A percentile compares a stretch with the other conserved stretches of the same genome.
These are phyloP conservation scores for Ophion obscuratus DNA, from an alignment of 2,888 invertebrate genomes.

Conservation along the genomic window DNA sequence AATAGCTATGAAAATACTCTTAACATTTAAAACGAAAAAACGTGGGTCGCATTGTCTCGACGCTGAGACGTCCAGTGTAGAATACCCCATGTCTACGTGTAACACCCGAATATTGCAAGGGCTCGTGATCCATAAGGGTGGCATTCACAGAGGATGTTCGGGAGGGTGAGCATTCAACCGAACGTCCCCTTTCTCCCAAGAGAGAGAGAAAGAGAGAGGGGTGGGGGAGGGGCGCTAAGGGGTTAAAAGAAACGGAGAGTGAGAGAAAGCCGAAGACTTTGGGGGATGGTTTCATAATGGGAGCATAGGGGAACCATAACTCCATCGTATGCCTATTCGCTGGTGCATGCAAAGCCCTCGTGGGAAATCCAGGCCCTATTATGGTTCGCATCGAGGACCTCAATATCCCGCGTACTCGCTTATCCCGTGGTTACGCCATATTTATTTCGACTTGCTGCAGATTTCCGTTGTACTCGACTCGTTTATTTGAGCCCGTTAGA, in stretches of 20 bases:
- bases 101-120: constrained; percentile 37
- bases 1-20: too few relatives aligned
- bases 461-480: background rate
- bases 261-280: constrained; percentile 61
- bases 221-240: background rate
- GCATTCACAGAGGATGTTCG: constrained; percentile 20
- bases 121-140: constrained; percentile 54
- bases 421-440: constrained; percentile 22
- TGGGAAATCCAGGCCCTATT: constrained; percentile 77
- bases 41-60: background rate
- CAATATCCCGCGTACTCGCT: constrained; percentile 6
- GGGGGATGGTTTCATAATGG: constrained; percentile 76
- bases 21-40: too few relatives aligned
- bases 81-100: constrained; percentile 4
- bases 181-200: background rate
- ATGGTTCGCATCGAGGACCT: constrained; percentile 67
- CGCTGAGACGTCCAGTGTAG: background rate
- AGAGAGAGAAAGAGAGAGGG: constrained; percentile 14
- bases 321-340: constrained; percentile 77
- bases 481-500: background rate
- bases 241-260: background rate
- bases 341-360: constrained; percentile 70
- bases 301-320: constrained; percentile 80
- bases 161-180: constrained; percentile 61
- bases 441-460: constrained; percentile 5